Evolutionary conservation across 1,140 invertebrate species (phyloP), one percentile per base, ranked within the genome.

Genomic region (Globodera ellingtonae): DNA sequence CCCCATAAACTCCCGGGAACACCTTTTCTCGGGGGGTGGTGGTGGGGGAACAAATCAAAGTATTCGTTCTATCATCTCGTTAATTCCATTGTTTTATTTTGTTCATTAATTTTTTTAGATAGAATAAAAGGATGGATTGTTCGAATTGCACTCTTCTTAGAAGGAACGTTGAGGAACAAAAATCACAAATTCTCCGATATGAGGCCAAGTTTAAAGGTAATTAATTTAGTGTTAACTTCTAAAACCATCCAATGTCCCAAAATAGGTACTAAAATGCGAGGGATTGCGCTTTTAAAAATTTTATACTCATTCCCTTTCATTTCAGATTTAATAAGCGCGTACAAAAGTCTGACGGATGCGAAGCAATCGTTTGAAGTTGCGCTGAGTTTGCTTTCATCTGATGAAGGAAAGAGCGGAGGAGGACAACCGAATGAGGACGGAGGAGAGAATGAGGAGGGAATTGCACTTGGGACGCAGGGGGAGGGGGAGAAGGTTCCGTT

Each of bases 151-250:
- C 48, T 71, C 24, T 50, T 24, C 77, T 79, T 48, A 35, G 67
- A 35, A 73, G 59, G 50, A 44, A 67, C 35, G 44, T 84, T 21
- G 78, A 86, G 24, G 85, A 86, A 71, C 85, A 85, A 72, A 82
- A 84, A 69, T 18, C 21, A 18, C 84, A 84, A 69, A 52, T 85
- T 35, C 24, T 59, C 13, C 77, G 48, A 47, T 85, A 85, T 71
- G 85, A 85, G 69, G 72, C 79, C 13, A 85, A 86, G 65, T 50
- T 85, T 15, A 85, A 87, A 85, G 84, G 83, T 84, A 62, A 56
- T 21, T 24, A n/a, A n/a, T n/a, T n/a, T n/a, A n/a, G n/a, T n/a
- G 24, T 13, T 21, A 7, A 10, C 44, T 80, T n/a, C n/a, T 35
- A 35, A 35, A 35, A 35, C 35, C 35, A 0, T 35, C 35, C 35